Base-by-base conservation (phyloP, 2,888 invertebrate species). In the Sialis lutaria region DNA sequence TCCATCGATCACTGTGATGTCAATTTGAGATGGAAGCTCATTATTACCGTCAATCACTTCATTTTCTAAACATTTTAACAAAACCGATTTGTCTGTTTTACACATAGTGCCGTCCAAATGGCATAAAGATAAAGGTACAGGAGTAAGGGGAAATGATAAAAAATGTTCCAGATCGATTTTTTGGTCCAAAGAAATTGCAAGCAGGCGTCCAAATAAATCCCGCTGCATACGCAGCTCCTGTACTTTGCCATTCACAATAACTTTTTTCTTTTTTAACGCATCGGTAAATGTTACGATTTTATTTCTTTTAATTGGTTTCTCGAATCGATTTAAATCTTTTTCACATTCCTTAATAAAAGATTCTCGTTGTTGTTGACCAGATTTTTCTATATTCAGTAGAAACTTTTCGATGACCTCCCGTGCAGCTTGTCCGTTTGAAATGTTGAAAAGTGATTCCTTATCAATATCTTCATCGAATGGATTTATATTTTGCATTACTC, bases 1-100 rank as follows among this genome's bases (percentile, higher is more conserved):
- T 8, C 53, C 55, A 51, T 54, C 55, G 44, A 54, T 48, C n/a
- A 54, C 34, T 40, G 54, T 48, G 5, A 51, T 42, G 40, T 50
- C 47, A 32, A 32, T 10, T 2, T 3, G 2, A 35, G 9, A 2
- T 9, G 45, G 34, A 3, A 37, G 12, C 1, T 44, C 30, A 2
- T 44, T 13, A 6, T 44, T n/a, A n/a, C n/a, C 35, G 6, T 22
- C n/a, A n/a, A n/a, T n/a, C n/a, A n/a, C n/a, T n/a, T n/a, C n/a
- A n/a, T n/a, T n/a, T 32, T 42, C 32, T 8, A 42, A 12, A 13
- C 31, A 42, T 31, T 42, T 42, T n/a, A 32, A 9, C 3, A 42
- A 12, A 5, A n/a, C 33, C 4, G 43, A 43, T 33, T 43, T 43
- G 4, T 43, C 32, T 6, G 43, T 43, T 43, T 43, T 43, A 33